A percentile compares a stretch with the other conserved stretches of the same genome.
These are phyloP conservation scores for Typhlichthys eigenmanni DNA, from an alignment of 2,797 vertebrate species.

Conservation along the genomic window DNA sequence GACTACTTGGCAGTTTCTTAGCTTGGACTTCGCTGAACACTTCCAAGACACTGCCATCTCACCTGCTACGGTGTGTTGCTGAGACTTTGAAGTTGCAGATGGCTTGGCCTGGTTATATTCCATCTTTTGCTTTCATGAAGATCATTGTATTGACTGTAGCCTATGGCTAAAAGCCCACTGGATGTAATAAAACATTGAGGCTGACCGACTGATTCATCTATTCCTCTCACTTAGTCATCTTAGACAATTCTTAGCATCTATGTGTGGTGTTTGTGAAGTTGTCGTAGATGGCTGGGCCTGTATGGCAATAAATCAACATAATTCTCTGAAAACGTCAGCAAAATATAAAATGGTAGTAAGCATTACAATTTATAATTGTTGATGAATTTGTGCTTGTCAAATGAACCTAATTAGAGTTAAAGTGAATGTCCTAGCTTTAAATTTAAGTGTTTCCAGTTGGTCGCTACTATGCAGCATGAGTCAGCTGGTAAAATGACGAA, in stretches of 20 bases:
- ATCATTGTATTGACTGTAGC: conserved; percentile 54
- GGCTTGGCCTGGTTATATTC: neutral
- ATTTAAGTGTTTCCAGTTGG: conserved; percentile 15
- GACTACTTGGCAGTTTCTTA: too few species aligned
- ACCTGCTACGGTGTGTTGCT: too few species aligned
- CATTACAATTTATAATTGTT: conserved; percentile 1
- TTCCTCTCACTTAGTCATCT: conserved; percentile 24
- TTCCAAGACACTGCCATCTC: too few species aligned
- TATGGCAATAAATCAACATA: conserved; percentile 1
- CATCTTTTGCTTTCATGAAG: conserved; percentile 58
- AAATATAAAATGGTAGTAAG: neutral
- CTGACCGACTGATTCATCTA: conserved; percentile 54
- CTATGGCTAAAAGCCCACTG: conserved; percentile 27
- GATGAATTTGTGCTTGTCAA: conserved; percentile 1
- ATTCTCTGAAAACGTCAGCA: neutral
- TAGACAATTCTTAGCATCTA: conserved; percentile 11
- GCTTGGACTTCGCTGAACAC: too few species aligned
- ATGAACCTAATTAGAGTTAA: conserved; percentile 5
- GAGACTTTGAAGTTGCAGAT: too few species aligned
- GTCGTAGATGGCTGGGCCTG: neutral
- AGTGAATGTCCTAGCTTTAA: conserved; percentile 10
- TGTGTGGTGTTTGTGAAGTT: conserved; percentile 1
- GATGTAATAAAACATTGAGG: conserved; percentile 38
- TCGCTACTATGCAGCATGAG: conserved; percentile 18
- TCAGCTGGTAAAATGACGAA: conserved; percentile 43